Evolutionary conservation across 2,797 vertebrate species (phyloP).

Genomic region (Falco cherrug): DNA sequence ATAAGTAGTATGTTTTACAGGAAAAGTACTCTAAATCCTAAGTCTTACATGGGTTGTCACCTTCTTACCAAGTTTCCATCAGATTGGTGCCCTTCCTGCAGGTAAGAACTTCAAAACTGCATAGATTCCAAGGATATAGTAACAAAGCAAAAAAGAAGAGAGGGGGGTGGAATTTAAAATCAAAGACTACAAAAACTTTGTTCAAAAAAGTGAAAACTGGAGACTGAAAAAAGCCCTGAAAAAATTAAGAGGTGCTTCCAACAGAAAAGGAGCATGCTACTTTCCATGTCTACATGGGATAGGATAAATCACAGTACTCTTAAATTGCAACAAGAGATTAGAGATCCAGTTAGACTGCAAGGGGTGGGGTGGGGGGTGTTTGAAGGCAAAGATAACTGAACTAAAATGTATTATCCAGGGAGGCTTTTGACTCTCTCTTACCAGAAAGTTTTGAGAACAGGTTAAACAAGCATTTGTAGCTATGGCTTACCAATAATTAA

Average conservation of each 20-base stretch:
- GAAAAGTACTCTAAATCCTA: neutral
- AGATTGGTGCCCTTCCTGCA: neutral
- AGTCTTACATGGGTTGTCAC: neutral
- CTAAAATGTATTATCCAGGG: neutral
- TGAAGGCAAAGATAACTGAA: neutral
- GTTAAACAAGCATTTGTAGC: neutral
- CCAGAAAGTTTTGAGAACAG: neutral
- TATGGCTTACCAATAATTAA: neutral
- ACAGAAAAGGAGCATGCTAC: neutral
- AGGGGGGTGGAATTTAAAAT: neutral
- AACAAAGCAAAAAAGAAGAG: neutral
- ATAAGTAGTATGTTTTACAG: neutral
- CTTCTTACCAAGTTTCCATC: neutral
- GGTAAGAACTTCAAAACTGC: neutral
- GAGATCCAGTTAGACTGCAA: neutral
- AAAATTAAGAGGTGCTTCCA: neutral
- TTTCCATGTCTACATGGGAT: neutral
- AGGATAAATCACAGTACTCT: neutral
- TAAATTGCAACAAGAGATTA: neutral
- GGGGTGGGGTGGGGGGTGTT: accelerated
- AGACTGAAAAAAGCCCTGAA: neutral
- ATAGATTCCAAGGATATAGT: neutral
- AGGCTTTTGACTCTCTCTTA: neutral
- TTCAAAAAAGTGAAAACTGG: neutral
- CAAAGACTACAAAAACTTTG: neutral